These are phyloP conservation scores for Ormyrus pomaceus DNA, from an alignment of 2,888 invertebrate species.

Conservation along the genomic window DNA sequence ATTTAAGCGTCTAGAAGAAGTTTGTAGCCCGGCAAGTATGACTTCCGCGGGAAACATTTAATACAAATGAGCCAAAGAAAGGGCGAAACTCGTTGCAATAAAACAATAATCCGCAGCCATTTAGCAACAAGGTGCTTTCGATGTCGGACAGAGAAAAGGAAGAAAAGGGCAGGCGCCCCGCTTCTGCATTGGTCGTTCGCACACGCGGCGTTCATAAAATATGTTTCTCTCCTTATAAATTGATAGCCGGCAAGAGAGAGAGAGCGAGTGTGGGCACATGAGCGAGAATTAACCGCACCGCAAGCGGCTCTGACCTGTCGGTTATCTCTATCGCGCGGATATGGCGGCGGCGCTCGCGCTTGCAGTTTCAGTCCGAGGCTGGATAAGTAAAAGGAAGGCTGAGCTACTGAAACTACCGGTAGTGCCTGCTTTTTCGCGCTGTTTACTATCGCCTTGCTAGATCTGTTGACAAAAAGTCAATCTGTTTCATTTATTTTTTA, in stretches of 20 bases:
- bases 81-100: too few relatives aligned
- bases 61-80: too few relatives aligned
- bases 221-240: conserved; percentile 67
- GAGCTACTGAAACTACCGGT: conserved; percentile 14
- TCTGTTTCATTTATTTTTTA: too few relatives aligned
- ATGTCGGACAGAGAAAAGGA: too few relatives aligned
- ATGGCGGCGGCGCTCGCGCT: background rate
- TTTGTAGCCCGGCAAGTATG: too few relatives aligned
- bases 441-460: background rate
- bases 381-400: background rate
- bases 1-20: too few relatives aligned
- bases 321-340: conserved; percentile 2
- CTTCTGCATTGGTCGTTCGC: conserved; percentile 14
- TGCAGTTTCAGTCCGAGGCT: background rate
- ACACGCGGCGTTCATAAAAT: conserved; percentile 63
- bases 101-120: too few relatives aligned
- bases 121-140: too few relatives aligned
- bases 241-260: conserved; percentile 60
- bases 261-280: conserved; percentile 24
- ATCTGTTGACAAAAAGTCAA: too few relatives aligned
- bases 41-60: too few relatives aligned
- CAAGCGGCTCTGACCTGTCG: conserved; percentile 12
- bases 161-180: too few relatives aligned
- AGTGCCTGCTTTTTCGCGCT: background rate
- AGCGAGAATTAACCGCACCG: conserved; percentile 56